Evolutionary conservation across 2,888 invertebrate genomes (phyloP).

Genomic region (Xylophagus ater): DNA sequence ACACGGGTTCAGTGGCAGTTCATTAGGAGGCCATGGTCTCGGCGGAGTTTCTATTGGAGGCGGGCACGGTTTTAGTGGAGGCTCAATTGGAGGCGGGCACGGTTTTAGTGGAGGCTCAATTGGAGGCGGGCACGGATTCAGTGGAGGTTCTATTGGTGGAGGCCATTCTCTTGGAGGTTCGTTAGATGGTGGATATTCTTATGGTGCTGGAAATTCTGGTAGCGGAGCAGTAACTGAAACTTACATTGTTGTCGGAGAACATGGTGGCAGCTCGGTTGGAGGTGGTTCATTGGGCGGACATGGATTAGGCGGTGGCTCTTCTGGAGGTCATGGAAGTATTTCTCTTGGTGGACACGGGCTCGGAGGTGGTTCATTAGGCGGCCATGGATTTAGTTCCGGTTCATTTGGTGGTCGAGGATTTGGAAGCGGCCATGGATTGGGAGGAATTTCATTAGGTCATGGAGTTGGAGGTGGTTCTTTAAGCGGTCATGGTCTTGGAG

Average conservation of each 20-base stretch:
- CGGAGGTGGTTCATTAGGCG: constrained; percentile 4
- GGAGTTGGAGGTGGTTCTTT: constrained; percentile 5
- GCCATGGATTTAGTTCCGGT: not conserved
- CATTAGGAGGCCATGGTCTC: not conserved
- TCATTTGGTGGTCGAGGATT: not conserved
- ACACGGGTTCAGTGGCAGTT: not conserved
- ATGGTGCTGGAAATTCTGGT: not conserved
- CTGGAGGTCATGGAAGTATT: constrained; percentile 1
- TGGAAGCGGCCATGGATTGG: not conserved
- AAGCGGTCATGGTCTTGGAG: constrained; percentile 12
- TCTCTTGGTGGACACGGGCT: not conserved
- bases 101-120: not conserved
- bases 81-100: not conserved
- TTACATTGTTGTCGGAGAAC: too few relatives aligned
- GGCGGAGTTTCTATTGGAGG: not conserved
- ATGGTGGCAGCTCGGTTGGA: too few relatives aligned
- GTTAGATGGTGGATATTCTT: not conserved
- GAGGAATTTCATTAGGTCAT: too few relatives aligned
- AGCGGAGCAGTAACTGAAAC: not conserved
- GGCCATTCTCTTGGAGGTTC: not conserved
- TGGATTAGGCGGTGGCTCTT: constrained; percentile 3
- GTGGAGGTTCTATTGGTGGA: not conserved
- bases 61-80: not conserved
- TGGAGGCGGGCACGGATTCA: not conserved
- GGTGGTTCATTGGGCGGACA: not conserved